Base-by-base conservation (phyloP, 2,888 invertebrate species). In the Dinocampus coccinellae region DNA sequence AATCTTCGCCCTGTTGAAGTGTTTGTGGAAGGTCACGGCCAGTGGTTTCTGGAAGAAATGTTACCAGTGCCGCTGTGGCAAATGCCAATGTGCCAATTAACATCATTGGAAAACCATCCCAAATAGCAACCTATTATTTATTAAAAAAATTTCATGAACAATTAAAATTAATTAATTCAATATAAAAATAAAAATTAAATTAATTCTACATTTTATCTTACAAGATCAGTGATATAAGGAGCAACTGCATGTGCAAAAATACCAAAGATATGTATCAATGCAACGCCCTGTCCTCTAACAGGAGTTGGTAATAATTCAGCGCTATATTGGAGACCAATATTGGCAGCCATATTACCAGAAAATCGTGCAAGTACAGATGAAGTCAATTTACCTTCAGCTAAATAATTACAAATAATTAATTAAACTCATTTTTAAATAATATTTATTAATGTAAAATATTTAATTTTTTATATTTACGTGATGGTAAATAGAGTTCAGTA, bases 261-360 rank as follows among this genome's bases (percentile, higher is more conserved):
- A n/a, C 96, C 96, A 92, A 95, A 94, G 62, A 95, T 94, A 81
- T 96, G 95, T 57, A 95, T 94, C 34, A 95, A 89, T 0, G 95
- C 95, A 0, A 96, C 94, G 0, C 95, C 96, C 84, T 96, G 95
- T 0, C 95, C 95, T 64, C 96, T 87, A 0, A 97, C 94, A 0
- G 95, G 95, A 0, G 97, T 97, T 0, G 96, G 97, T 11, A 96
- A 84, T 7, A 97, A 85, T 84, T 97, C 96, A 0, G 96, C 95
- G 0, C 95, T 95, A 87, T 96, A 97, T 81, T 97, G 96, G 0
- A 96, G 90, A 0, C 96, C 95, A 73, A 96, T 94, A 87, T 96
- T 96, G 84, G 96, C 96, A 0, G 96, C 93, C 77, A 96, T 95
- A 85, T 96, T 96, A 11, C 96, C 92, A 62, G 94, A 93, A 80